Evolutionary conservation across 37 sponge, comb jelly and placozoan species (phyloP), one percentile per base, ranked within the genome.

Genomic region (Ephydatia muelleri): DNA sequence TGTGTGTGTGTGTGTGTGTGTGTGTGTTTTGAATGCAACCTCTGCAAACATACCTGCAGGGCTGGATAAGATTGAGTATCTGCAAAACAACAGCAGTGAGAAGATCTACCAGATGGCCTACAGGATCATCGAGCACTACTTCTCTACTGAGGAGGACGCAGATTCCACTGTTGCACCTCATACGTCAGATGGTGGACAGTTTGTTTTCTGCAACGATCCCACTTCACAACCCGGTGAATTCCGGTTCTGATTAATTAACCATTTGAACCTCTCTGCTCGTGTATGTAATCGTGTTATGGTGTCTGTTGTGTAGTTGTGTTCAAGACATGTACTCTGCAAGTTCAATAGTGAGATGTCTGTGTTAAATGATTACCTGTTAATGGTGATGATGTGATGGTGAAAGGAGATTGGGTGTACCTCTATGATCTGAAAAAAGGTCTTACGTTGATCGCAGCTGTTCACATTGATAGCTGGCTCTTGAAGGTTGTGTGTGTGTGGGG

Each of bases 91-190:
- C 72, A 79, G 34, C 66, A 89, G 87, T 66, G 88, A 86, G 33
- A 31, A 83, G 70, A 89, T 94, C 32, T 93, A 91, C 83, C 36
- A 80, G 21, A 68, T 88, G 68, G 94, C 97, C 2, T 73, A 28
- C 29, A 72, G 77, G 16, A 85, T 96, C 26, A 89, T 94, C 34
- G 97, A 96, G 30, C 79, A 80, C 43, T 94, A 96, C 82, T 96
- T 96, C 73, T 32, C 75, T 21, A 90, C 86, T 25, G 88, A 83
- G 23, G 81, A 85, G 40, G 77, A 37, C 6, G 19, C 30, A 26
- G 77, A 73, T 65, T 48, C 32, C 9, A 27, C 31, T 9, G 64
- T 73, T 36, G 64, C 5, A 3, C 83, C 83, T 11, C 73, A 72
- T 5, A 30, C 74, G 1, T 16, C 39, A 3, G 73, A 72, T 2